Base-by-base conservation (phyloP, 2,113 vertebrate genomes). In the Scomber scombrus region DNA sequence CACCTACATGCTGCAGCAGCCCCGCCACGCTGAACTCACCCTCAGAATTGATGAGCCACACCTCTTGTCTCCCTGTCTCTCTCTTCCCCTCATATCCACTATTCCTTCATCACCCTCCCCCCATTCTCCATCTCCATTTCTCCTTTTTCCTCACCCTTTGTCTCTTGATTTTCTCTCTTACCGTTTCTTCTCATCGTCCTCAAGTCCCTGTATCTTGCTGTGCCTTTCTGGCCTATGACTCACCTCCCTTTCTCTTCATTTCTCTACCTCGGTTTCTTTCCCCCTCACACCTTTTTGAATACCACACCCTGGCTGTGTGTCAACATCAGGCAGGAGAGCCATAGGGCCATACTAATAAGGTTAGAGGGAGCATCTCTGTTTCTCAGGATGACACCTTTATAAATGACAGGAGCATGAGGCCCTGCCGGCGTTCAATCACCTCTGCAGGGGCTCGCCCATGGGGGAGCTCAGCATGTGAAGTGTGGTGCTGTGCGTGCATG, bases 21-120 rank as follows among this genome's bases (percentile, higher is more conserved):
- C 71, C 88, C 55, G 71, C 91, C 91, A 90, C 62, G 62, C 81
- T 75, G 91, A 92, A 89, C 89, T 93, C 91, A 87, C 89, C 85
- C 86, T 87, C 66, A 76, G 85, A 91, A 94, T 91, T 93, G 92
- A 94, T 94, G 93, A 94, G 93, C 78, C 88, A 77, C 89, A 84
- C 88, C 90, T 90, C 86, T 88, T 86, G 88, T 85, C 89, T 88
- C 85, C 82, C 70, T 23, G 34, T 75, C 84, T 81, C 68, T 47
- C 84, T 76, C 67, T 76, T 78, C 57, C 77, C 71, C 75, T 83
- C 79, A 80, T 82, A 84, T 89, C 82, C 84, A 66, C 62, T 61
- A 56, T 82, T 74, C 75, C 64, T 54, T 71, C 76, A 75, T 87
- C 74, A 73, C 61, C 43, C 63, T 70, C 60, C 80, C 76, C 15